Conservation (phyloP, 1,140 invertebrate genomes). For the Drosophila truncata region DNA sequence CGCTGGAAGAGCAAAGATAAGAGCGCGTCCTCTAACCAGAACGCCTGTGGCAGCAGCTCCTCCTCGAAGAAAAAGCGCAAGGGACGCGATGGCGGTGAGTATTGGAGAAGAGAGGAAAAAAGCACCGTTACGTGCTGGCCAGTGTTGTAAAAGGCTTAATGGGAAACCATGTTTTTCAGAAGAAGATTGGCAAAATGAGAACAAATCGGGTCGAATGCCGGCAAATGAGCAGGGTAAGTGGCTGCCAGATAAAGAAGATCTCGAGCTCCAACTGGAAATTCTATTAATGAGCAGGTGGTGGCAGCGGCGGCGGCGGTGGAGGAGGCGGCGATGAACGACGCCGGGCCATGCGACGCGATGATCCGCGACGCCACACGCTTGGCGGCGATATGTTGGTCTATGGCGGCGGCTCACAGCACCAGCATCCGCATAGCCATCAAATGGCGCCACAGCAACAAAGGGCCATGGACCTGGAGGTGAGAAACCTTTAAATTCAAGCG, state of each 20-base stretch:
- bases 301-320: background rate
- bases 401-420: constrained; percentile 86
- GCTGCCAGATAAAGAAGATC: too few species aligned
- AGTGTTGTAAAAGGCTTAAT: background rate
- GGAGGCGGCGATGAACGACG: constrained; percentile 85
- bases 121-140: background rate
- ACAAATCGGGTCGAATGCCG: constrained; percentile 74
- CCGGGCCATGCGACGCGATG: constrained; percentile 87
- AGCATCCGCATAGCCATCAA: constrained; percentile 86
- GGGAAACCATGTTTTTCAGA: constrained; percentile 46
- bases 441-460: constrained; percentile 87
- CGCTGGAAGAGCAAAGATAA: constrained; percentile 88
- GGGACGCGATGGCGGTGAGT: constrained; percentile 86
- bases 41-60: constrained; percentile 66
- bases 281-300: background rate
- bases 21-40: constrained; percentile 85
- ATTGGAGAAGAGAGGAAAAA: background rate
- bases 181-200: constrained; percentile 85
- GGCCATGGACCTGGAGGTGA: constrained; percentile 91
- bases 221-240: constrained; percentile 76
- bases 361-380: constrained; percentile 89
- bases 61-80: constrained; percentile 87
- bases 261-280: too few species aligned
- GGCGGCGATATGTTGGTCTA: constrained; percentile 89
- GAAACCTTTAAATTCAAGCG: constrained; percentile 27